Evolutionary conservation across 2,797 vertebrate species (phyloP).

Genomic region (Mastacembelus armatus): DNA sequence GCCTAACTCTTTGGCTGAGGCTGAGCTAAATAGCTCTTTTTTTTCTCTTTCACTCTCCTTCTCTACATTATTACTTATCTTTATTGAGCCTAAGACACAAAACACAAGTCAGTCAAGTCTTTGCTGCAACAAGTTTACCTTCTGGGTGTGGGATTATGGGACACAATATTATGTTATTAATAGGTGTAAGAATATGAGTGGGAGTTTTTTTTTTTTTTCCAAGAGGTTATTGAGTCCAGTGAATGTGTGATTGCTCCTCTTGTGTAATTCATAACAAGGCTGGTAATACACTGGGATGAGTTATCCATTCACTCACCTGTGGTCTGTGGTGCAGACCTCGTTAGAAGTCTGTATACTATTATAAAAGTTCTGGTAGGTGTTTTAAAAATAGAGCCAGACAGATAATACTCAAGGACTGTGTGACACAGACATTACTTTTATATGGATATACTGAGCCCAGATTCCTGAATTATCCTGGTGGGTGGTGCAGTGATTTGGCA

Average conservation of each 20-base stretch:
- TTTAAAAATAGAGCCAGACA: conserved; percentile 16
- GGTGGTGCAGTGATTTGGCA: conserved; percentile 31
- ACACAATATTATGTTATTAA: conserved; percentile 31
- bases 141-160: conserved; percentile 41
- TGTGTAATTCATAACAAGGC: conserved; percentile 34
- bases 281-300: conserved; percentile 3
- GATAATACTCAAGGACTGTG: conserved; percentile 12
- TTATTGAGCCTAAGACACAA: not conserved
- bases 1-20: not conserved
- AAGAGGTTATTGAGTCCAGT: conserved; percentile 40
- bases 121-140: conserved; percentile 46
- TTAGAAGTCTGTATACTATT: conserved; percentile 34
- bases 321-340: conserved; percentile 7
- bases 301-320: conserved; percentile 57
- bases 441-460: conserved; percentile 24
- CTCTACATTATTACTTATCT: not conserved
- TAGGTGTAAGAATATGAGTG: not conserved
- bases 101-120: conserved; percentile 6
- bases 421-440: conserved; percentile 32
- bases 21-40: not conserved
- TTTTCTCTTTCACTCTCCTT: not conserved
- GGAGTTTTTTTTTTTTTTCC: not conserved
- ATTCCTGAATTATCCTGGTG: conserved; percentile 38
- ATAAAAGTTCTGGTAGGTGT: conserved; percentile 1
- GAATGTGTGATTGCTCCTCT: conserved; percentile 22